A percentile compares a stretch with the other conserved stretches of the same genome.
Evolutionary conservation across 2,797 vertebrate species (phyloP).

Genomic region (Enteromius mattozi): DNA sequence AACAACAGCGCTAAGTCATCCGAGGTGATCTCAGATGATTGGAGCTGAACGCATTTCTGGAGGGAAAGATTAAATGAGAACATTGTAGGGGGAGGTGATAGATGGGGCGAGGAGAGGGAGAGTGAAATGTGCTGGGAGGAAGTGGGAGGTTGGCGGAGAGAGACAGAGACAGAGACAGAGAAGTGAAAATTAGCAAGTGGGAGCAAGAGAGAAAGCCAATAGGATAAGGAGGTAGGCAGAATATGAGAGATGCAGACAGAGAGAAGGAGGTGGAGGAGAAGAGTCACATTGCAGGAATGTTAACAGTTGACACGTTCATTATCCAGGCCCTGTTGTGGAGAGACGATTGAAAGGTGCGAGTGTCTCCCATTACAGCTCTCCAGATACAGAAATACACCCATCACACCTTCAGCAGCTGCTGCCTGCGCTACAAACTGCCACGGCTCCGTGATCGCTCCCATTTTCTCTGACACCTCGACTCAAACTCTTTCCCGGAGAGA

Average conservation of each 20-base stretch:
- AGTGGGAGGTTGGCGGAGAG: constrained; percentile 70
- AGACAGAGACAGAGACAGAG: constrained; percentile 40
- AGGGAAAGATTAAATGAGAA: constrained; percentile 84
- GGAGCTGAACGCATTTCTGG: constrained; percentile 79
- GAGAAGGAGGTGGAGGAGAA: constrained; percentile 59
- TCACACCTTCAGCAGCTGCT: constrained; percentile 53
- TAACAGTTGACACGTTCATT: constrained; percentile 72
- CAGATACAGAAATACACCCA: constrained; percentile 63
- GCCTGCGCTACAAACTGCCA: constrained; percentile 40
- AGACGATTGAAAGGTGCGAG: constrained; percentile 68
- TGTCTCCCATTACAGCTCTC: constrained; percentile 68
- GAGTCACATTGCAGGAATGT: constrained; percentile 70
- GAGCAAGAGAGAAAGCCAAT: constrained; percentile 51
- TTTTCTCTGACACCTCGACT: constrained; percentile 57
- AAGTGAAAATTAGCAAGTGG: constrained; percentile 57
- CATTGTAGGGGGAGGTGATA: constrained; percentile 83
- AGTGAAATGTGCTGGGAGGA: constrained; percentile 77
- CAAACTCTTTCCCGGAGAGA: constrained; percentile 48
- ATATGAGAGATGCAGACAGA: constrained; percentile 31
- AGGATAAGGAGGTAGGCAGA: constrained; percentile 45
- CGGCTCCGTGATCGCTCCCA: constrained; percentile 56
- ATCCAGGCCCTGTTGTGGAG: constrained; percentile 62
- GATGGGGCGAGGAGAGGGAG: constrained; percentile 71
- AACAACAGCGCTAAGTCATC: constrained; percentile 73
- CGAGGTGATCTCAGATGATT: constrained; percentile 73